These are phyloP conservation scores for Antitype chi DNA, from an alignment of 2,888 invertebrate species.

Conservation along the genomic window DNA sequence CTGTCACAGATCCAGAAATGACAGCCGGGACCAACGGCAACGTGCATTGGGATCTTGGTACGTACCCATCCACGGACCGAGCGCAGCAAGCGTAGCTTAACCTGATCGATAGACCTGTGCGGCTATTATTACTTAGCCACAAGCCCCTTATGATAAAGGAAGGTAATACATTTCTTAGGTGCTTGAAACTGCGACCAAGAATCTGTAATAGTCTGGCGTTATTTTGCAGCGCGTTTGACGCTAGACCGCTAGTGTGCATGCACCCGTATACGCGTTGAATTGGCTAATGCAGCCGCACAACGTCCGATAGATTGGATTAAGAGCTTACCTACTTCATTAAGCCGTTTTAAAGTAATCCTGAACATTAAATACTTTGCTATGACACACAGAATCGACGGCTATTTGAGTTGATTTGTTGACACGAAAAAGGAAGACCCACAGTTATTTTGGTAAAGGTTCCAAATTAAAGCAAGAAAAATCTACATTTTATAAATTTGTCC, in stretches of 20 bases:
- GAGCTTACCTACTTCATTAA: conserved; percentile 49
- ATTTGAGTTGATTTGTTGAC: conserved; percentile 14
- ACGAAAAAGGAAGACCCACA: neutral
- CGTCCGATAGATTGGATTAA: conserved; percentile 52
- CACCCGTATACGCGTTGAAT: conserved; percentile 20
- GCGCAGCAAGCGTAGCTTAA: too few relatives aligned
- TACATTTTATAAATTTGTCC: neutral
- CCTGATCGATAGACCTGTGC: too few relatives aligned
- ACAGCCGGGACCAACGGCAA: too few relatives aligned
- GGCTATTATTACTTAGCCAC: too few relatives aligned
- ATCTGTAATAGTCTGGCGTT: neutral
- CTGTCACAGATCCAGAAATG: too few relatives aligned
- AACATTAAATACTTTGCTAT: conserved; percentile 12
- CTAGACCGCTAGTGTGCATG: neutral
- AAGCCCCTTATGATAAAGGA: too few relatives aligned
- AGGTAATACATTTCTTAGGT: neutral
- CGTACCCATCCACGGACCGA: too few relatives aligned
- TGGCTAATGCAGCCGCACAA: conserved; percentile 46
- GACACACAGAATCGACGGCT: neutral
- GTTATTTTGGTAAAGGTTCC: too few relatives aligned
- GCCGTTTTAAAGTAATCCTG: conserved; percentile 33
- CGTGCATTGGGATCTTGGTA: too few relatives aligned
- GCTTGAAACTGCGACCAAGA: neutral
- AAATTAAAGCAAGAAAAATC: neutral
- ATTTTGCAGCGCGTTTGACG: neutral